These are phyloP conservation scores for rabbit (Oryctolagus cuniculus) DNA, from an alignment of 2,113 vertebrate genomes.

Conservation along the genomic window mOryCun1.1 NC_091443.1:6812001-6812500, in stretches of 20 bases:
- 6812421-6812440: no score
- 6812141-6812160: neutral
- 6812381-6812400: neutral
- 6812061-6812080: neutral
- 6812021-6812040: neutral
- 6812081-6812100: neutral
- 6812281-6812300: neutral
- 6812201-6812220: neutral
- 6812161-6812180: neutral
- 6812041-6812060: neutral
- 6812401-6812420: neutral
- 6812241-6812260: neutral
- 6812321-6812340: neutral
- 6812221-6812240: neutral
- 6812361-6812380: neutral
- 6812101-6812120: neutral
- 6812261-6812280: neutral
- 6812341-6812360: neutral
- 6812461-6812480: neutral
- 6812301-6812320: neutral
- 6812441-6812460: neutral
- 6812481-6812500: neutral
- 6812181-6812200: neutral
- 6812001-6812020: neutral
- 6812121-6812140: neutral